Evolutionary conservation across 2,888 invertebrate genomes (phyloP), one percentile per base, ranked within the genome.

Genomic region (Rutpela maculata): DNA sequence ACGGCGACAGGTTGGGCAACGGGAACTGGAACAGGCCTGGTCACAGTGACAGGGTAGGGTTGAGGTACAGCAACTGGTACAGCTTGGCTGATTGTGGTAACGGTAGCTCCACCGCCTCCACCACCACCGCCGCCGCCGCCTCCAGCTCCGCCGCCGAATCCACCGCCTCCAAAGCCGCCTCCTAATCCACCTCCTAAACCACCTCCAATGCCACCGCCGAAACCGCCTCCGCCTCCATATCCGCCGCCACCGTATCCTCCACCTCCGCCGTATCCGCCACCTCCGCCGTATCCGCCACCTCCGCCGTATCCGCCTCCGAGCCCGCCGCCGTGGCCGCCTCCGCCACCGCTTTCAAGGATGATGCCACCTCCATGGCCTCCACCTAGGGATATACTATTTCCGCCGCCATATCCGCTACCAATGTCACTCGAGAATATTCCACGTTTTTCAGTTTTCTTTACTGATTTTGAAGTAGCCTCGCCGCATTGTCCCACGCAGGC

Each of bases 1-100:
- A 92, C 90, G 6, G 91, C 92, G 18, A 92, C 90, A 0, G 92
- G 90, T 67, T 91, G 91, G 0, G 92, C 91, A 38, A 85, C 90
- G 0, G 92, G 91, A 57, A 92, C 89, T 0, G 91, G 89, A 1
- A 92, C 91, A 15, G 89, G 89, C 76, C 92, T 91, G 80, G 91
- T 87, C 9, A 89, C 87, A 31, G 88, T 88, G 15, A 89, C 89
- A 22, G 88, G 87, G 75, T 88, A 87, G 6, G 90, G 89, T 67
- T 87, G 87, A 9, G 89, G 88, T 19, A 90, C 88, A 19, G 89
- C 84, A 17, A 90, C 88, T n/a, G 87, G 84, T 4, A 89, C 87
- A 12, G 88, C 83, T 81, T 86, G 87, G 63, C 84, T 89, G 83
- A 86, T 89, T 80, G 81, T 90, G 80, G 78, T 88, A 80, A 87